Evolutionary conservation across 2,888 invertebrate species (phyloP), one percentile per base, ranked within the genome.

Genomic region (Eupithecia inturbata): DNA sequence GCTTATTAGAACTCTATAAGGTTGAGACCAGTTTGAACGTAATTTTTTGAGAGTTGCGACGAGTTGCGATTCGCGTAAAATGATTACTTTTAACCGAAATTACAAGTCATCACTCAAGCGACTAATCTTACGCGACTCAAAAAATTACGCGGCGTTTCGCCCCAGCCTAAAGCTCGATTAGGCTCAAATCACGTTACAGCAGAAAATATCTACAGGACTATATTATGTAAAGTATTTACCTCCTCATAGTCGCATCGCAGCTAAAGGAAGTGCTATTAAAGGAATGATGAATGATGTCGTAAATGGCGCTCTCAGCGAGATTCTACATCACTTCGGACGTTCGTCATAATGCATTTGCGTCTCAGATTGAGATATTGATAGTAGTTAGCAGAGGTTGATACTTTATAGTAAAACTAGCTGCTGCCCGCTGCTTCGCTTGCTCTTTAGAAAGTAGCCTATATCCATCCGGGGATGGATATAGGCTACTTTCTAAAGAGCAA

Each of bases 281-380:
- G 62, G 71, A 63, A 74, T 71, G 74, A 74, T 71, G 33, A 70
- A 74, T 74, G 53, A 64, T 28, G 33, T 67, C 67, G 67, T 68
- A 57, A 74, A 74, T 66, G 64, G 16, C 33, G 19, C 69, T 69
- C 16, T 69, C 70, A 33, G 57, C 41, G 31, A 36, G 72, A 68
- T 62, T 36, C 67, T 63, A 62, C 57, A 60, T 60, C 57, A 66
- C 36, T 66, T 53, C n/a, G 33, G 62, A 62, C 31, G 31, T 62
- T 31, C 31, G 7, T 62, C 33, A 49, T 45, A n/a, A 49, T 68
- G 68, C 33, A 68, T 57, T 57, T 26, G 22, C 57, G n/a, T 57
- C 22, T 53, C 12, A 57, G 57, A 57, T 57, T 26, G 57, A 57
- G 26, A 26, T 57, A 12, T 14, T 57, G 12, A 26, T n/a, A 9